Conservation (phyloP, 2,797 vertebrate genomes). For the Eulemur mongoz region DNA sequence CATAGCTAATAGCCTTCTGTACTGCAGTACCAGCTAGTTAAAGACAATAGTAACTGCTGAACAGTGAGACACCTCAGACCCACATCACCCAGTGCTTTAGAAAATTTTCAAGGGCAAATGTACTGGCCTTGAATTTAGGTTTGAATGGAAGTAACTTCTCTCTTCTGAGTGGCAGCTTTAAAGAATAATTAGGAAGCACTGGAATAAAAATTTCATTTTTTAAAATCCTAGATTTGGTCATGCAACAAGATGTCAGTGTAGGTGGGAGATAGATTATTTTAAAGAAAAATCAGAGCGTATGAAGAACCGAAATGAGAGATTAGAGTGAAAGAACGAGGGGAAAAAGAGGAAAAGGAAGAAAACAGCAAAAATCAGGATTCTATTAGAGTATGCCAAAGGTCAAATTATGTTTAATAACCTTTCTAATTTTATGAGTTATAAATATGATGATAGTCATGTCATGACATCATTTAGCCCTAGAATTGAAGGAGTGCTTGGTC, state of each 20-base stretch:
- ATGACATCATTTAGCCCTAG: slow-evolving; percentile 72
- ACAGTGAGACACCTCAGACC: neutral
- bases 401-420: slow-evolving; percentile 80
- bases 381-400: slow-evolving; percentile 67
- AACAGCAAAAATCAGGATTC: slow-evolving; percentile 52
- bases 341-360: slow-evolving; percentile 29
- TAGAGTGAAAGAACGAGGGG: neutral
- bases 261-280: neutral
- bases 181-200: slow-evolving; percentile 2
- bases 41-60: slow-evolving; percentile 42
- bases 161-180: neutral
- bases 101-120: slow-evolving; percentile 68
- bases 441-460: slow-evolving; percentile 75
- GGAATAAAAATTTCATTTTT: slow-evolving; percentile 1
- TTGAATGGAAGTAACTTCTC: slow-evolving; percentile 42
- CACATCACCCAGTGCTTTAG: neutral
- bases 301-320: neutral
- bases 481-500: slow-evolving; percentile 72
- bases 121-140: slow-evolving; percentile 54
- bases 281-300: neutral
- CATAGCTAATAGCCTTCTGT: neutral
- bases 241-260: neutral
- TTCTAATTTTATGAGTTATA: slow-evolving; percentile 76
- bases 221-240: neutral
- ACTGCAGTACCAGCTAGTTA: neutral